Base-by-base conservation (phyloP, 2,888 invertebrate species). In the Hylaea fasciaria region DNA sequence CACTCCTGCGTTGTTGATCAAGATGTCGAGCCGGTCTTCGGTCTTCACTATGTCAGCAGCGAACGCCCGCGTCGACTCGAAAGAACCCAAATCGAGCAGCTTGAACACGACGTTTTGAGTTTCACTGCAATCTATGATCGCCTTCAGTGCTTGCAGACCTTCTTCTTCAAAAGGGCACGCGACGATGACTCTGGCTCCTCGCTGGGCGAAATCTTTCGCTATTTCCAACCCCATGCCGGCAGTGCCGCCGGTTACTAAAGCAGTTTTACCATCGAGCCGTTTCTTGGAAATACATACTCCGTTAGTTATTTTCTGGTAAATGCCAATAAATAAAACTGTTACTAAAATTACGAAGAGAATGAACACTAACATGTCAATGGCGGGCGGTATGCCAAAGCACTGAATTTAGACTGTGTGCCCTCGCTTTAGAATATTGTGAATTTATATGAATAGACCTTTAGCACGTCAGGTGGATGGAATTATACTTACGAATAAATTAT, bases 1-100 rank as follows among this genome's bases (percentile, higher is more conserved):
- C 0, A 95, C 95, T 2, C 97, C 98, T 0, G 98, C 98, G 80
- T 98, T 98, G 80, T 97, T 97, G 49, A 98, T 94, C 9, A 98
- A 86, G 9, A 97, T 95, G 81, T 98, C 95, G 59, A 98, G 83
- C 74, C 93, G 93, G 5, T 91, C 77, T 86, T 96, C 96, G 0
- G 93, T 94, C 69, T 93, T 91, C 37, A 95, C 91, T 37, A 98
- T 93, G 61, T 95, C 95, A 10, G 93, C 93, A 0, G 97, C 97
- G 80, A 98, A 98, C 62, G 94, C 93, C 14, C 97, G 93, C 8
- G 96, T 93, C 0, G 96, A 96, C 69, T 94, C 93, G 67, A 95
- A 88, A 0, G 95, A 96, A 5, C 95, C 94, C 28, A 97, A 82
- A 77, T 97, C 96, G 8, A 97, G 85, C 70, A 94, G 93, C 76